A percentile compares a stretch with the other conserved stretches of the same genome.
These are phyloP conservation scores for Urosaurus nigricauda DNA, from an alignment of 2,797 vertebrate genomes.

Conservation along the genomic window DNA sequence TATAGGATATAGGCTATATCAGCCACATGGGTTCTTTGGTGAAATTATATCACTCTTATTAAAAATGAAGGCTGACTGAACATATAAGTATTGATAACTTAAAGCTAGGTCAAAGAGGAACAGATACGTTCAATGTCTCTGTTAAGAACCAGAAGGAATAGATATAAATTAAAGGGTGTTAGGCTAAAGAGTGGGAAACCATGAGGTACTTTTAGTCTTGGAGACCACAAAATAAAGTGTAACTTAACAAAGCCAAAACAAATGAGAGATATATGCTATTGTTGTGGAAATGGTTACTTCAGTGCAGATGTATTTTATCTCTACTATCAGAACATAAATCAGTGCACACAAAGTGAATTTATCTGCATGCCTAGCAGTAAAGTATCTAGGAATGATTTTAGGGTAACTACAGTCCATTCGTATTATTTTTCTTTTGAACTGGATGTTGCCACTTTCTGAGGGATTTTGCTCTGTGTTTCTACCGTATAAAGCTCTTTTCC, in stretches of 20 bases:
- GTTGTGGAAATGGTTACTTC: not conserved
- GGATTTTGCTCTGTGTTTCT: not conserved
- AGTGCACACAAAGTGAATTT: not conserved
- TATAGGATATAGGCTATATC: too few species aligned
- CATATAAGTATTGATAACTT: not conserved
- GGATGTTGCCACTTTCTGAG: not conserved
- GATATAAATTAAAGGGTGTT: not conserved
- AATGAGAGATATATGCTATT: not conserved
- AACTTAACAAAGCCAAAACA: too few species aligned
- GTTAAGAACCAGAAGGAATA: not conserved
- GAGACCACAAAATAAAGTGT: not conserved
- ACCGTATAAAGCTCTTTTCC: not conserved
- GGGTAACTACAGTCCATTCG: not conserved
- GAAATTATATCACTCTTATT: not conserved
- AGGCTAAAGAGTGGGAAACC: too few species aligned
- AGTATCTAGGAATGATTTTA: not conserved
- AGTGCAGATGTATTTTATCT: not conserved
- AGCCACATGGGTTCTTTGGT: not conserved
- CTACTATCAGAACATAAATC: not conserved
- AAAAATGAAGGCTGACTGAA: not conserved
- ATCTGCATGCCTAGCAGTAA: not conserved
- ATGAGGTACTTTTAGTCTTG: not conserved
- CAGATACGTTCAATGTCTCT: not conserved
- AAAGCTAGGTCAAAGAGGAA: not conserved
- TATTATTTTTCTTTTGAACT: not conserved